Base-by-base conservation (phyloP, 2,797 vertebrate genomes). In the Philypnodon macrostomus region DNA sequence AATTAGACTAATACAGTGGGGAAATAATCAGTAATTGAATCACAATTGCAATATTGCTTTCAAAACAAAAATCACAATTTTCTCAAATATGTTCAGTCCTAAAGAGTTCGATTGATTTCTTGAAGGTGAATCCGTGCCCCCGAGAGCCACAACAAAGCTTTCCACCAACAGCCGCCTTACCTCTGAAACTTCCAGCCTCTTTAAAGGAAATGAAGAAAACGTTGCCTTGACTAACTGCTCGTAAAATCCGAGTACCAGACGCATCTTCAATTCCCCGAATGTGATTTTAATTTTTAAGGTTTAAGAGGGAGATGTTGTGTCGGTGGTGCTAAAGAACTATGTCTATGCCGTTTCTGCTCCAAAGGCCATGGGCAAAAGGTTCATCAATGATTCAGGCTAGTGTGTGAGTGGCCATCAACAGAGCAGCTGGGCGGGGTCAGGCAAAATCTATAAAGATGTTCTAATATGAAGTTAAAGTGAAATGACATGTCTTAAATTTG, bases 331-430 rank as follows among this genome's bases (percentile, higher is more conserved):
- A 6, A 70, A 67, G 36, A 67, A 50, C 56, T 17, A 31, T 76
- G 78, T 83, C 79, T 15, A 32, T 77, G 80, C 85, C 79, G 71
- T 74, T 59, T 71, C 71, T 61, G 55, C 78, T 82, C 67, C 67
- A 67, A 81, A 77, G 16, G 27, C 71, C 72, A 79, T 72, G 85
- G 69, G 77, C 67, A 70, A 63, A 77, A 60, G 48, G 48, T 47
- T 86, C 82, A 86, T 91, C 54, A 88, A 89, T 85, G 80, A 89
- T 90, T 88, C 77, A 86, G 52, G 30, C 36, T 52, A 23, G 67
- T n/a, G n/a, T n/a, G n/a, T n/a, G n/a, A 77, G 69, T 63, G 67
- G 70, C 73, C 73, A 16, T 57, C 73, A 67, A 42, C 26, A 2
- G 42, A 15, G 14, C 56, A 10, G 37, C 44, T 23, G 62, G 81